phyloP scores from a whole-genome alignment of 2,797 vertebrate species.

The Tamandua tetradactyla region DNA sequence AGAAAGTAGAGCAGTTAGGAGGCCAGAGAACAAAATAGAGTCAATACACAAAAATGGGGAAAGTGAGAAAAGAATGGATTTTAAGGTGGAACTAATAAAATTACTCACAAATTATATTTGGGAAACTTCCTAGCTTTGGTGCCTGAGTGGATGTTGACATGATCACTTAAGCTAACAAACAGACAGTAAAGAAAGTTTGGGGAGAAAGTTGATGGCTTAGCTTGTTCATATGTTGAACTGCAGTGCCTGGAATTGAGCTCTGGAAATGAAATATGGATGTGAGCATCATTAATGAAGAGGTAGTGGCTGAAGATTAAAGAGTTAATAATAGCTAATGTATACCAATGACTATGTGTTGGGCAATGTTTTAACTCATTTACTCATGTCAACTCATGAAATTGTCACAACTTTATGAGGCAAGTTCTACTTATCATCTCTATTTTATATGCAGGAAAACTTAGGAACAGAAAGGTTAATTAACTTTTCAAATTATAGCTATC shows the following conservation, averaged over 20 bases:
- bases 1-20: neutral
- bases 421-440: neutral
- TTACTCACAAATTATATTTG: neutral
- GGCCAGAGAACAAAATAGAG: neutral
- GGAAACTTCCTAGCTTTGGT: neutral
- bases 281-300: neutral
- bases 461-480: neutral
- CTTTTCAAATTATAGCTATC: neutral
- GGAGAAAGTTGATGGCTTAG: neutral
- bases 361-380: neutral
- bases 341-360: no score
- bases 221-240: neutral
- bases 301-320: neutral
- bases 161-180: neutral
- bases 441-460: neutral
- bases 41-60: neutral
- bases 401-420: neutral
- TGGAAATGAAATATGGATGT: neutral
- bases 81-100: neutral
- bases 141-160: neutral
- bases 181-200: neutral
- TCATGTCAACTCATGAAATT: neutral
- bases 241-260: neutral
- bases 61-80: neutral
- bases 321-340: neutral